Base-by-base conservation (phyloP, 2,797 vertebrate species). In the Amniataba percoides region DNA sequence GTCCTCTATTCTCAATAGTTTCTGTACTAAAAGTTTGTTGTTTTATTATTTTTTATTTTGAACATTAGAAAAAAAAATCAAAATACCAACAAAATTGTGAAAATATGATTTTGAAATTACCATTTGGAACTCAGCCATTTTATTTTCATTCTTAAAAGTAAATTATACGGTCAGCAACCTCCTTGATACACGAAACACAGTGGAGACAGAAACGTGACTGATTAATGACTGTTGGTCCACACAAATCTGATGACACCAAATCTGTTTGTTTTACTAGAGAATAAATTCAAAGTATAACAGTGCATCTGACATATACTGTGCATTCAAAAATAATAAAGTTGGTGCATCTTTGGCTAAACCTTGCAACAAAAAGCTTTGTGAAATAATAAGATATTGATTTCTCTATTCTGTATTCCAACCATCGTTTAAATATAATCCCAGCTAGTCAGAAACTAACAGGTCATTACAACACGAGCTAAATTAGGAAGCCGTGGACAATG, bases 21-120 rank as follows among this genome's bases (percentile, higher is more conserved):
- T 49, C 2, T 34, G n/a, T 1, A 25, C 3, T 52, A 7, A 10
- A 2, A 0, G 5, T 5, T 48, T 25, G 5, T 19, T 23, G 0
- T 21, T 39, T 25, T 25, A 40, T 51, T 63, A 39, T 36, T 34
- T 0, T 52, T 51, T 18, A 2, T 7, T 36, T 43, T 21, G 0
- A 18, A 16, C 21, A 4, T 31, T 48, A 19, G 2, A 52, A 3
- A 21, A 12, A 12, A 42, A 36, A 51, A 25, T 18, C 1, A 6
- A 55, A 21, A 36, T 16, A 45, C 7, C 10, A 34, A 15, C 1
- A 69, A 13, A 1, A 52, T 21, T 19, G 5, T 36, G 10, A 25
- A 45, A 70, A 3, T 46, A 0, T 7, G 1, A 39, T 63, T 63
- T 45, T n/a, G 25, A 55, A 67, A 2, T 8, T 10, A 36, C 12